phyloP scores from a whole-genome alignment of 2,113 vertebrate genomes.

The Ctenodactylus gundi region DNA sequence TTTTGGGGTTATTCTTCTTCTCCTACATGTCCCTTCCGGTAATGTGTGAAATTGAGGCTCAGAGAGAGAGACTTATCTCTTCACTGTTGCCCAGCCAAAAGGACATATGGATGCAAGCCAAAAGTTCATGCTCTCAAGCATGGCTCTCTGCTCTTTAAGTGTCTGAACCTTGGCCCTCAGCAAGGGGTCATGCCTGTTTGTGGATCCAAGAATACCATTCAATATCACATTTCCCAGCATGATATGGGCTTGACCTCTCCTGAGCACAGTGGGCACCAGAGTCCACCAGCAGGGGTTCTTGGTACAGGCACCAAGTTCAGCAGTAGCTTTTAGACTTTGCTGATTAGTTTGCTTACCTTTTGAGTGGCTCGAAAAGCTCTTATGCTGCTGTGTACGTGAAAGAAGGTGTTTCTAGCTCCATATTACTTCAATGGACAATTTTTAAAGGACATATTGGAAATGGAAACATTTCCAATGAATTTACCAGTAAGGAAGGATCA shows the following conservation, averaged over 20 bases:
- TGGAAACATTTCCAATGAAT: background rate
- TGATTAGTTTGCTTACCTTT: background rate
- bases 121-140: background rate
- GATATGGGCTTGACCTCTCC: background rate
- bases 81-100: background rate
- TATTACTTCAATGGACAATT: background rate
- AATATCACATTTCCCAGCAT: background rate
- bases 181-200: background rate
- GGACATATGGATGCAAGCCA: background rate
- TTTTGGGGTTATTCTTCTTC: background rate
- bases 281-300: fast-evolving
- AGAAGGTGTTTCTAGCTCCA: background rate
- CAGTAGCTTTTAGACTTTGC: background rate
- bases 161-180: too few species aligned
- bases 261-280: background rate
- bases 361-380: background rate
- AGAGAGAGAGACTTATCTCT: background rate
- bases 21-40: background rate
- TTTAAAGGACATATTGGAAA: background rate
- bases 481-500: background rate
- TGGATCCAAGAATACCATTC: background rate
- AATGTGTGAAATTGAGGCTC: background rate
- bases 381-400: background rate
- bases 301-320: background rate
- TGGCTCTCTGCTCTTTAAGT: too few species aligned